A percentile compares a stretch with the other conserved stretches of the same genome.
These are phyloP conservation scores for Pseudocheirus occidentalis DNA, from an alignment of 2,797 vertebrate genomes.

Conservation along the genomic window DNA sequence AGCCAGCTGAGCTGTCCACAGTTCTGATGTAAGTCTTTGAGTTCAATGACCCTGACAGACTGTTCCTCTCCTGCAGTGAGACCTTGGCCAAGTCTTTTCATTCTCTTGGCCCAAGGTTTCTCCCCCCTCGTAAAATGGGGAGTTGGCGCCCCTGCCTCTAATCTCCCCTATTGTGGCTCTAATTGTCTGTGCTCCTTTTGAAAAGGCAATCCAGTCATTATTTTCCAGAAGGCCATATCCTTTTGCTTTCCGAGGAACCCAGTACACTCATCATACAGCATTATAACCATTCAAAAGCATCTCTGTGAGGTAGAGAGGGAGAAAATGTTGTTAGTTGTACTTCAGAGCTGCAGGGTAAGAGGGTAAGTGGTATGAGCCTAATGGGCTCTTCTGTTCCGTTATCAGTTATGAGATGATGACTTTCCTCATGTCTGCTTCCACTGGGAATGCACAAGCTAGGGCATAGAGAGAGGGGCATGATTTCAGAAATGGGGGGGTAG, in stretches of 20 bases:
- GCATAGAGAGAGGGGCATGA: neutral
- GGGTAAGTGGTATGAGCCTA: slow-evolving; percentile 23
- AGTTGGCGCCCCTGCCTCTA: neutral
- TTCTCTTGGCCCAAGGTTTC: neutral
- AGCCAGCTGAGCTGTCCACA: slow-evolving; percentile 21
- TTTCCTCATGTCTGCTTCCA: neutral
- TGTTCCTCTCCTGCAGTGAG: neutral
- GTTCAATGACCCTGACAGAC: slow-evolving; percentile 39
- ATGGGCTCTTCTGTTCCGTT: slow-evolving; percentile 20
- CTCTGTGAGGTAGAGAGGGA: slow-evolving; percentile 18
- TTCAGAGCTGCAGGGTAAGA: slow-evolving; percentile 16
- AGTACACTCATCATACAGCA: slow-evolving; percentile 12
- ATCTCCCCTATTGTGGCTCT: neutral
- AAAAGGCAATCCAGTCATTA: slow-evolving; percentile 32
- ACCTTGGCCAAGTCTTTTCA: neutral
- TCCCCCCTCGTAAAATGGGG: neutral
- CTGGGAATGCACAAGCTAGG: neutral
- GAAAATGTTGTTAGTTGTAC: slow-evolving; percentile 10
- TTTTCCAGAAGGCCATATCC: slow-evolving; percentile 27
- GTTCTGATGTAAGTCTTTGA: slow-evolving; percentile 38
- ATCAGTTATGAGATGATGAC: neutral
- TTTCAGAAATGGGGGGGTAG: neutral
- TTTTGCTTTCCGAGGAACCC: slow-evolving; percentile 43
- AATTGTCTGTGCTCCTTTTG: neutral
- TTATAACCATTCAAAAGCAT: slow-evolving; percentile 56